Evolutionary conservation across 2,888 invertebrate genomes (phyloP).

Genomic region (Acanthosepion pharaonis): DNA sequence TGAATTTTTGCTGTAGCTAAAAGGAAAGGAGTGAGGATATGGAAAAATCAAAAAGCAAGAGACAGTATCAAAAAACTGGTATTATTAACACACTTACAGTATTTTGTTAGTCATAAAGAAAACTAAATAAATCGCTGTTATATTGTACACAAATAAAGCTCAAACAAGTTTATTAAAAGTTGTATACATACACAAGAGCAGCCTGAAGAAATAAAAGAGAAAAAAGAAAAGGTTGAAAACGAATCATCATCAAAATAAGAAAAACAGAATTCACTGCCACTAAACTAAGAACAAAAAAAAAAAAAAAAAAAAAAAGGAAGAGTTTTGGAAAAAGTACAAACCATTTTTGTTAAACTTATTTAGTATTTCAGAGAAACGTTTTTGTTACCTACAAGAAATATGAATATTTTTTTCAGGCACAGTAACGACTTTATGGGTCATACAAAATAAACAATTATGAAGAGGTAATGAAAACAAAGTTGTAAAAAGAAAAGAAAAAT

Average conservation of each 20-base stretch:
- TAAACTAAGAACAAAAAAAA: neutral
- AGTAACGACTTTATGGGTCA: too few relatives aligned
- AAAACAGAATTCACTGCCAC: neutral
- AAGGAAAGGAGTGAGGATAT: too few relatives aligned
- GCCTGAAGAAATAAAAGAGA: neutral
- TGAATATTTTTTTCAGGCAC: too few relatives aligned
- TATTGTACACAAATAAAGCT: conserved; percentile 1
- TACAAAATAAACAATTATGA: too few relatives aligned
- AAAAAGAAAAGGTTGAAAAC: neutral
- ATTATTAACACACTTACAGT: neutral
- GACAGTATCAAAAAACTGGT: neutral
- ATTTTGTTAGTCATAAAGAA: neutral
- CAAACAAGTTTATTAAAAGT: conserved; percentile 9
- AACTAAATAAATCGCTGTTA: neutral
- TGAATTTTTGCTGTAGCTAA: too few relatives aligned
- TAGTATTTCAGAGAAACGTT: too few relatives aligned
- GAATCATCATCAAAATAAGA: neutral
- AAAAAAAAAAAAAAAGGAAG: neutral
- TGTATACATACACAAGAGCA: neutral
- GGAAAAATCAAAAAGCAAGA: too few relatives aligned
- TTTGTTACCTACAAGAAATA: too few relatives aligned
- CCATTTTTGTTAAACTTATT: too few relatives aligned
- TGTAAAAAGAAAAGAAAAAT: too few relatives aligned
- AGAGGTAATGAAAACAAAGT: too few relatives aligned
- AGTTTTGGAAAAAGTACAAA: too few relatives aligned